A percentile compares a stretch with the other conserved stretches of the same genome.
phyloP scores from a whole-genome alignment of 2,888 invertebrate species.

The Dermolepida albohirtum region DNA sequence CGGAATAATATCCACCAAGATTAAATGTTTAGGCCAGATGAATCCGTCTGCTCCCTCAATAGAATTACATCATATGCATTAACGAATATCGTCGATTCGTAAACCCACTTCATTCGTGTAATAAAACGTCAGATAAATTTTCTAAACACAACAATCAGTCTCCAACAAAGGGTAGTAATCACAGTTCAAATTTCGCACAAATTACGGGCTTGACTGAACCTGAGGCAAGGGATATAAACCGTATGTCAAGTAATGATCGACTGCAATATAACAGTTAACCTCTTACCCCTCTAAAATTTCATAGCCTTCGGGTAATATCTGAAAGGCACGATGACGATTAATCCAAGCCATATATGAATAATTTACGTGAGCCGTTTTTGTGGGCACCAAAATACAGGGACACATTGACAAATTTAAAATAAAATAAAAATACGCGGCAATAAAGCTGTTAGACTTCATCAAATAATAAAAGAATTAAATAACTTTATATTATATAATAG shows the following conservation, averaged over 20 bases:
- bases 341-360: constrained; percentile 4
- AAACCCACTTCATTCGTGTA: constrained; percentile 43
- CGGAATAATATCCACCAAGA: background rate
- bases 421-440: no score
- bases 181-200: constrained; percentile 60
- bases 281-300: constrained; percentile 24
- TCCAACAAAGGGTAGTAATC: constrained; percentile 58
- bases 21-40: constrained; percentile 6
- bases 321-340: background rate
- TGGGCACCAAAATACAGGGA: no score
- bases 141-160: constrained; percentile 53
- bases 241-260: constrained; percentile 57
- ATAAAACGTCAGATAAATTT: constrained; percentile 55
- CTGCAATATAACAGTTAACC: constrained; percentile 52
- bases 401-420: no score
- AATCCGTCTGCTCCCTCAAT: constrained; percentile 7
- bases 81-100: constrained; percentile 1
- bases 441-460: no score
- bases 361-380: background rate
- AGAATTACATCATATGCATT: constrained; percentile 5
- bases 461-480: no score
- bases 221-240: constrained; percentile 58
- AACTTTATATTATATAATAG: no score
- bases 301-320: constrained; percentile 1
- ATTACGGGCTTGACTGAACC: constrained; percentile 57